Base-by-base conservation (phyloP, 2,113 vertebrate genomes). In the Spea bombifrons region DNA sequence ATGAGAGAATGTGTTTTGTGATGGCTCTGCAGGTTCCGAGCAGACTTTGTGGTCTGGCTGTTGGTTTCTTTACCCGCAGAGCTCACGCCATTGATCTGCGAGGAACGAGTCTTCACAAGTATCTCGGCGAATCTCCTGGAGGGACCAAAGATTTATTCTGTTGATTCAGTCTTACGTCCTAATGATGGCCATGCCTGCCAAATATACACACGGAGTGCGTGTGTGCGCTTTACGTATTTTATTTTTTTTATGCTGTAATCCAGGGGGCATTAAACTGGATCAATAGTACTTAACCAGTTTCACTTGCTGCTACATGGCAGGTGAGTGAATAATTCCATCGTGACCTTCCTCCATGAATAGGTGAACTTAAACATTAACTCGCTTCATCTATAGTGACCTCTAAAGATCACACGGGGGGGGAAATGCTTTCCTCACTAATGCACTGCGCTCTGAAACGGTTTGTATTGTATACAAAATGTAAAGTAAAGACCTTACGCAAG, bases 301-400 rank as follows among this genome's bases (percentile, higher is more conserved):
- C 52, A 48, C 43, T 66, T 66, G 63, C 59, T 65, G 69, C 15
- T 66, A 55, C 17, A 71, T 80, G 70, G 45, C 52, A 79, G 69
- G 50, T 46, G 47, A 79, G 70, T 65, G 64, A 79, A 57, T 79
- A 30, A 66, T 78, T 80, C 49, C 52, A 49, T 52, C 15, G n/a
- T 16, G 61, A 67, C 70, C 70, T 66, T 73, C 61, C 64, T 43
- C 67, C 30, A 43, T 80, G 63, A 66, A 79, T 65, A 48, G 50
- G 4, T 73, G 69, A 67, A 80, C 71, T 80, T 73, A 67, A 80
- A 59, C 71, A 73, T 73, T 73, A 80, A 80, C 77, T 73, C 30
- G n/a, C 48, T 80, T 57, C 45, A 79, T 55, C 47, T 65, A 13
- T 57, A n/a, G 55, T 79, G 48, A 79, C 76, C 76, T 72, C 70